Percentiles rank a stretch among this genome's conserved stretches.
These are phyloP conservation scores for Oryzias sinensis DNA, from an alignment of 2,797 vertebrate species.

Conservation along the genomic window DNA sequence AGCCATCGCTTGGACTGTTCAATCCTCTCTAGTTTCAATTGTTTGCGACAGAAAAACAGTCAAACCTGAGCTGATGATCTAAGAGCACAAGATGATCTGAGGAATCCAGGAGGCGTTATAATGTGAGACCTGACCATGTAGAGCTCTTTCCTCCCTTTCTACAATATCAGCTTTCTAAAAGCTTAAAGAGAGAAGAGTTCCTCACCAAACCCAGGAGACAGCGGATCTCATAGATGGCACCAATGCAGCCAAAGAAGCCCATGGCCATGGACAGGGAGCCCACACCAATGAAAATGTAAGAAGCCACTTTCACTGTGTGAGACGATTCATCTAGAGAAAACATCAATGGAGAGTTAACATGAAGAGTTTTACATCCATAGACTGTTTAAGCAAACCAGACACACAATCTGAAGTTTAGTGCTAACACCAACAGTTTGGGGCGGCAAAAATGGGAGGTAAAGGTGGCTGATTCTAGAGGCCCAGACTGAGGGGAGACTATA, in stretches of 20 bases:
- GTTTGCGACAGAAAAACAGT: too few species aligned
- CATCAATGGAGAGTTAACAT: background rate
- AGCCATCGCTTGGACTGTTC: too few species aligned
- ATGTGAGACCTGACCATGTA: background rate
- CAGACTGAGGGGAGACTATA: too few species aligned
- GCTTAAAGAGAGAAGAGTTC: constrained; percentile 14
- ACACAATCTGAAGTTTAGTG: background rate
- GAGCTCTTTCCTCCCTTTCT: too few species aligned
- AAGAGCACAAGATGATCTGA: too few species aligned
- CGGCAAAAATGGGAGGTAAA: too few species aligned
- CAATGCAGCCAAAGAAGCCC: constrained; percentile 95
- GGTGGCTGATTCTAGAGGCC: too few species aligned
- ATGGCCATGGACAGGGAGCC: constrained; percentile 89
- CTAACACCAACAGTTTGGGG: background rate
- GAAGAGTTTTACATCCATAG: background rate
- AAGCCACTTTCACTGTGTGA: constrained; percentile 78
- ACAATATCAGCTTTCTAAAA: background rate
- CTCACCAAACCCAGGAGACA: constrained; percentile 94
- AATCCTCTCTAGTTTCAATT: too few species aligned
- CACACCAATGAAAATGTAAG: constrained; percentile 85
- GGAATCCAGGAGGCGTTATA: too few species aligned
- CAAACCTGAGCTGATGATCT: background rate
- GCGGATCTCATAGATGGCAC: constrained; percentile 90
- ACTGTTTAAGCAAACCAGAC: background rate
- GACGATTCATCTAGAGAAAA: constrained; percentile 83